A percentile compares a stretch with the other conserved stretches of the same genome.
These are phyloP conservation scores for Rhamphomyia laevipes DNA, from an alignment of 2,888 invertebrate genomes.

Conservation along the genomic window DNA sequence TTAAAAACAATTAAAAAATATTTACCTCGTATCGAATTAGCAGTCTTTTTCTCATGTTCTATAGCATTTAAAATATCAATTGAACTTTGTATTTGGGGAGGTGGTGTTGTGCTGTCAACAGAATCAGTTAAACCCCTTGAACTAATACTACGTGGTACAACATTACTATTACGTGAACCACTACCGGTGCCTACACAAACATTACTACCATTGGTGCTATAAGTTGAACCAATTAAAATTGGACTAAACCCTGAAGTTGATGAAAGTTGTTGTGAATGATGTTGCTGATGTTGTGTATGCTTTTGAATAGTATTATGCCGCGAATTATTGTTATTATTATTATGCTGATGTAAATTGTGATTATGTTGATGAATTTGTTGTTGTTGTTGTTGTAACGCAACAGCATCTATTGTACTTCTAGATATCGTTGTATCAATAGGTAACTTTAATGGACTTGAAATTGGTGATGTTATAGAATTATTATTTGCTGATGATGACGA, in stretches of 20 bases:
- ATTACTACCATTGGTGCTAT: constrained; percentile 6
- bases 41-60: constrained; percentile 24
- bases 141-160: constrained; percentile 6
- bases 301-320: constrained; percentile 5
- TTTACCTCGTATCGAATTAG: constrained; percentile 26
- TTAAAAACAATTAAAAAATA: too few relatives aligned
- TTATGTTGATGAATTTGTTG: constrained; percentile 8
- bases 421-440: constrained; percentile 22
- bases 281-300: not conserved
- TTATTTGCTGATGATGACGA: constrained; percentile 11
- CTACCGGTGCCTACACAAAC: constrained; percentile 1
- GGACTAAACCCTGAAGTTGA: constrained; percentile 2
- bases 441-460: constrained; percentile 19
- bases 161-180: not conserved
- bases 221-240: not conserved
- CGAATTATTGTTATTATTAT: constrained; percentile 6
- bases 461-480: constrained; percentile 15
- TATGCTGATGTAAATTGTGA: constrained; percentile 12
- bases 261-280: not conserved
- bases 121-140: constrained; percentile 17
- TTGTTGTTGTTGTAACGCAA: constrained; percentile 11
- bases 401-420: constrained; percentile 20
- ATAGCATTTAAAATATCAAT: constrained; percentile 19
- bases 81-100: constrained; percentile 20
- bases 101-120: constrained; percentile 26